A percentile compares a stretch with the other conserved stretches of the same genome.
These are phyloP conservation scores for Amblyjoppa fuscipennis DNA, from an alignment of 2,888 invertebrate genomes.

Conservation along the genomic window DNA sequence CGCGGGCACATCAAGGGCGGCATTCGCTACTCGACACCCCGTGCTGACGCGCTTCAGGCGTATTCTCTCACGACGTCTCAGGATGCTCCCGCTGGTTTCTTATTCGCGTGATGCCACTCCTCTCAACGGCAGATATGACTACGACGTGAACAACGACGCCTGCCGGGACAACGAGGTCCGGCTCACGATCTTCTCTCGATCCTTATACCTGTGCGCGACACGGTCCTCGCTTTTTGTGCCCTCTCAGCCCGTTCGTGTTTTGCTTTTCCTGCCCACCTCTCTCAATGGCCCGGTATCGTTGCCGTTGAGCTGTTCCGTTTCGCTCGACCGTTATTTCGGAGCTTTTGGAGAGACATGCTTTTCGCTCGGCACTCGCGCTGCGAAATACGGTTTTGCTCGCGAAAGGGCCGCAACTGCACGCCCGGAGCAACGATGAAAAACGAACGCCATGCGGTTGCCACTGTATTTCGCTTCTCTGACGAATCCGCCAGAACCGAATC, in stretches of 20 bases:
- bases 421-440: background rate
- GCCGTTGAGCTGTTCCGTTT: conserved; percentile 6
- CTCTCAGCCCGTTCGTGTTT: conserved; percentile 20
- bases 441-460: conserved; percentile 3
- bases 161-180: conserved; percentile 31
- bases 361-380: background rate
- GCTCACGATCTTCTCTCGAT: conserved; percentile 32
- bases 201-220: conserved; percentile 36
- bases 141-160: conserved; percentile 13
- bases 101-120: conserved; percentile 31
- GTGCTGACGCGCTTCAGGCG: conserved; percentile 48
- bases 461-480: background rate
- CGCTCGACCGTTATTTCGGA: conserved; percentile 13
- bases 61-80: conserved; percentile 57
- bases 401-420: background rate
- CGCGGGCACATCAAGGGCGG: conserved; percentile 12
- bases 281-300: background rate
- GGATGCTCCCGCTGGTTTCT: conserved; percentile 8
- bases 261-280: conserved; percentile 9
- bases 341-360: background rate
- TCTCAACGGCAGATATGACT: conserved; percentile 8
- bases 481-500: background rate
- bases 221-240: conserved; percentile 16
- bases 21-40: conserved; percentile 25
- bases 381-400: background rate